Conservation (phyloP, 2,113 vertebrate genomes). For the Monopterus albus region DNA sequence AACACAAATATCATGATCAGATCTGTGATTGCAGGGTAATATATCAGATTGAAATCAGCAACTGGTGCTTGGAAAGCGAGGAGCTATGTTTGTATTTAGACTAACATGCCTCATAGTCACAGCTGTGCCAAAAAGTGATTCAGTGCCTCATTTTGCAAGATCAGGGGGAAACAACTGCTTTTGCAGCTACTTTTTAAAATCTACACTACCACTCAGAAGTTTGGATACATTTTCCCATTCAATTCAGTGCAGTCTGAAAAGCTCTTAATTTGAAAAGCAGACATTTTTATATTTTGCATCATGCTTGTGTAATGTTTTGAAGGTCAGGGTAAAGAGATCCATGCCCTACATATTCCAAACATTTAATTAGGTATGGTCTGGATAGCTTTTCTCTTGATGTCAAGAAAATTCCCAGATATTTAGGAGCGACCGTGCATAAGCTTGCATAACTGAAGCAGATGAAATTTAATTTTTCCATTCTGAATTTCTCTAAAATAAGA, state of each 20-base stretch:
- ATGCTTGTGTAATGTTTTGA: constrained; percentile 18
- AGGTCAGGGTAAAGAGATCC: constrained; percentile 13
- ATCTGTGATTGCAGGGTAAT: constrained; percentile 18
- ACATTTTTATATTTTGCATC: neutral
- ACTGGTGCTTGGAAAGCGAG: constrained; percentile 19
- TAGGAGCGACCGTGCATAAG: neutral
- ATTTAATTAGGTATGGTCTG: constrained; percentile 33
- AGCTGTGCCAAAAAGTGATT: constrained; percentile 14
- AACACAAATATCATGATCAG: neutral
- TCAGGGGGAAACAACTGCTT: neutral
- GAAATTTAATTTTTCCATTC: neutral
- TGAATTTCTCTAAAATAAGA: neutral
- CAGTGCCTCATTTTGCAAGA: neutral
- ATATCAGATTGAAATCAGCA: constrained; percentile 20
- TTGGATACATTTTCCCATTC: too few relatives aligned
- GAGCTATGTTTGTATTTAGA: constrained; percentile 16
- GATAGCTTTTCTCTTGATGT: constrained; percentile 27
- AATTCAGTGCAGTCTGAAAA: too few relatives aligned
- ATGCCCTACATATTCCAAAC: constrained; percentile 26
- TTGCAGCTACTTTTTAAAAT: too few relatives aligned
- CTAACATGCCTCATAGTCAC: neutral
- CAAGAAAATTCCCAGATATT: constrained; percentile 27
- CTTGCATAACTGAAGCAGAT: constrained; percentile 6
- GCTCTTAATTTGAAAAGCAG: neutral
- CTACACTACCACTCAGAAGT: too few relatives aligned